phyloP scores from a whole-genome alignment of 2,113 vertebrate species.

The Puma concolor region DNA sequence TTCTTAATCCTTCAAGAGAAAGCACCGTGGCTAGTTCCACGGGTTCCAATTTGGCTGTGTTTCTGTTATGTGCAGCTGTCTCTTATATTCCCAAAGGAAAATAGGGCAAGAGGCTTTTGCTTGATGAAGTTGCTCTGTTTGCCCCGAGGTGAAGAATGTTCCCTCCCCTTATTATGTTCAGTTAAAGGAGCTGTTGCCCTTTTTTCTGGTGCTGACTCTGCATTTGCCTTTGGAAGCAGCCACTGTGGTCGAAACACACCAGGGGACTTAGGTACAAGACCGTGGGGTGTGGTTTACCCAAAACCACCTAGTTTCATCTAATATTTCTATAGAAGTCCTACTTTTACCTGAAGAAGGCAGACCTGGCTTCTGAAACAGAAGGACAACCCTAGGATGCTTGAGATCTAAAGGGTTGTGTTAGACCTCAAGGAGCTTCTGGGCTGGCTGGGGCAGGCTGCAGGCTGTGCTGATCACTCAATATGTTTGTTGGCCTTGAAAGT shows the following conservation, averaged over 20 bases:
- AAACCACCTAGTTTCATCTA: neutral
- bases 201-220: neutral
- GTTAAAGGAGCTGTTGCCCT: neutral
- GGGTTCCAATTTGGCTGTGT: neutral
- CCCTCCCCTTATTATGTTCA: neutral
- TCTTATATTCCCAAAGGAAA: slow-evolving; percentile 49
- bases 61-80: slow-evolving; percentile 36
- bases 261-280: neutral
- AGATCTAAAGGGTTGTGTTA: neutral
- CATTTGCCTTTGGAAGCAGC: slow-evolving; percentile 31
- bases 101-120: neutral
- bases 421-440: neutral
- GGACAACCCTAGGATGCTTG: neutral
- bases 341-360: neutral
- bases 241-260: neutral
- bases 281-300: neutral
- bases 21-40: neutral
- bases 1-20: slow-evolving; percentile 46
- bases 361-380: neutral
- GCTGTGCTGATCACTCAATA: neutral
- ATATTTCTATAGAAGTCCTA: neutral
- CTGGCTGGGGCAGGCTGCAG: too few species aligned
- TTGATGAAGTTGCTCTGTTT: neutral
- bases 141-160: neutral
- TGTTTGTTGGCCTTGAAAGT: neutral